A percentile compares a stretch with the other conserved stretches of the same genome.
phyloP scores from a whole-genome alignment of 2,113 vertebrate species.

The Cathartes aura region DNA sequence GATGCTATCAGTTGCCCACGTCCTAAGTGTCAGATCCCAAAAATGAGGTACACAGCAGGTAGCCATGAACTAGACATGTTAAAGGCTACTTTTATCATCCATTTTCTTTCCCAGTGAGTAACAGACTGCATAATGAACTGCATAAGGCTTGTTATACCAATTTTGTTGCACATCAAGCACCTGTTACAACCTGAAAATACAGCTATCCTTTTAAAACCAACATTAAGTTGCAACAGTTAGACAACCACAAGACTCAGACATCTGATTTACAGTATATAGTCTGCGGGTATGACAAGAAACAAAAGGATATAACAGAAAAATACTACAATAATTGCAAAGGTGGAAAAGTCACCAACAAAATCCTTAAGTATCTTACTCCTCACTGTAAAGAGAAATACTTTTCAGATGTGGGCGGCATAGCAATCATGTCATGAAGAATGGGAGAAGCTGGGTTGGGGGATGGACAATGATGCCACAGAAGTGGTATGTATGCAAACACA shows the following conservation, averaged over 20 bases:
- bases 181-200: background rate
- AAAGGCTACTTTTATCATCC: background rate
- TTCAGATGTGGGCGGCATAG: background rate
- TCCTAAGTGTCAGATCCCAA: background rate
- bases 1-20: background rate
- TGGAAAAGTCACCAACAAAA: background rate
- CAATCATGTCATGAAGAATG: background rate
- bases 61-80: background rate
- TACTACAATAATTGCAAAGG: background rate
- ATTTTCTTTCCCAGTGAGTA: background rate
- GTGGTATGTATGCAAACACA: background rate
- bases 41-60: background rate
- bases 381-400: background rate
- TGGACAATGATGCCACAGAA: background rate
- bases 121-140: background rate
- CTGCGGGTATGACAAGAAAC: background rate
- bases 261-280: background rate
- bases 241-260: background rate
- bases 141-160: background rate
- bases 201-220: background rate
- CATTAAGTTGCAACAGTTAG: background rate
- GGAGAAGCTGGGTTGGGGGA: background rate
- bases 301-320: background rate
- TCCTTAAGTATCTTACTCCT: background rate
- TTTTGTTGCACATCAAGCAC: background rate